phyloP scores from a whole-genome alignment of 2,113 vertebrate species.

The Neomonachus schauinslandi region DNA sequence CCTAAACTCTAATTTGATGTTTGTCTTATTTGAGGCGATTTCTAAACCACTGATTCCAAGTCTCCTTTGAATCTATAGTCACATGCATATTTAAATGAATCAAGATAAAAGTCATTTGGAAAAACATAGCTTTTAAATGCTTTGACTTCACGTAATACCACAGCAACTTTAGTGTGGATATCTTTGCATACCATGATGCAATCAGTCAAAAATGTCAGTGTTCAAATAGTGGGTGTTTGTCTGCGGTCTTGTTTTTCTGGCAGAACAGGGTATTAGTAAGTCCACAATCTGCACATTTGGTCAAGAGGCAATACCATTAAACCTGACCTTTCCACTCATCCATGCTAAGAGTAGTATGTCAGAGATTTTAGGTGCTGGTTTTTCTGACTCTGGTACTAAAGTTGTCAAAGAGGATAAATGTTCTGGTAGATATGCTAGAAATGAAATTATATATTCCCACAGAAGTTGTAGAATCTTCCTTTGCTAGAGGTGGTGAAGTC shows the following conservation, averaged over 20 bases:
- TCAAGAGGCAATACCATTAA: constrained; percentile 50
- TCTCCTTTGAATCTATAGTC: neutral
- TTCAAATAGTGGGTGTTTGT: constrained; percentile 41
- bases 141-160: neutral
- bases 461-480: constrained; percentile 45
- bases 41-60: constrained; percentile 35
- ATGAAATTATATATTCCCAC: constrained; percentile 26
- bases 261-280: constrained; percentile 56
- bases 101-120: neutral
- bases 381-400: constrained; percentile 27
- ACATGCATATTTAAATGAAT: constrained; percentile 13
- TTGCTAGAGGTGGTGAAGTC: neutral
- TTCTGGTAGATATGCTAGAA: constrained; percentile 19
- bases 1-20: neutral
- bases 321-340: constrained; percentile 26
- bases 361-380: neutral
- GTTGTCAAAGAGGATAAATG: neutral
- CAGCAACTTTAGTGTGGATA: constrained; percentile 11
- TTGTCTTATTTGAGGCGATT: constrained; percentile 38
- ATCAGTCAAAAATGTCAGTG: constrained; percentile 57
- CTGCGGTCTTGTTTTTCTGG: constrained; percentile 66
- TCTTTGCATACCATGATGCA: constrained; percentile 6
- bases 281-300: constrained; percentile 24
- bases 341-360: neutral
- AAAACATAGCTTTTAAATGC: constrained; percentile 25